phyloP scores from a whole-genome alignment of 2,797 vertebrate genomes.

The Catamblyrhynchus diadema region DNA sequence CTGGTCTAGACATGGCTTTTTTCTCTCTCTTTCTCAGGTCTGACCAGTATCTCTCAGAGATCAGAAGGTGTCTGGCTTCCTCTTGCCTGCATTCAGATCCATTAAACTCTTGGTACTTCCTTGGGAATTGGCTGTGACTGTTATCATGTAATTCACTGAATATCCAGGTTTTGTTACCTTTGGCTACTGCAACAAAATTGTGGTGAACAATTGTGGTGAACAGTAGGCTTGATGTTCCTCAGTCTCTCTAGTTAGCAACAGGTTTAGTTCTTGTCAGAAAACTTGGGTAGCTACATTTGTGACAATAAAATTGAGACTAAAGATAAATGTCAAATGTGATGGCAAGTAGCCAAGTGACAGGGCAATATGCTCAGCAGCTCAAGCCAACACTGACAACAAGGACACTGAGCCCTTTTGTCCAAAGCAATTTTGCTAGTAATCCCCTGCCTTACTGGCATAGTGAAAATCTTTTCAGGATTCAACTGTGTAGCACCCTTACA shows the following conservation, averaged over 20 bases:
- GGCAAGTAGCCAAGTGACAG: not conserved
- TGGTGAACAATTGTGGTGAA: not conserved
- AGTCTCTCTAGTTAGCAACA: not conserved
- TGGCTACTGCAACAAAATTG: not conserved
- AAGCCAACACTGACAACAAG: not conserved
- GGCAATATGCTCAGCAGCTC: not conserved
- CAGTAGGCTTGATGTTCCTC: fast-evolving
- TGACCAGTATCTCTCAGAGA: slow-evolving; percentile 5
- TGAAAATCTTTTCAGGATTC: not conserved
- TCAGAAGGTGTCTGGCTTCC: slow-evolving; percentile 28
- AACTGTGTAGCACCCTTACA: not conserved
- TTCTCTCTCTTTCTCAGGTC: not conserved
- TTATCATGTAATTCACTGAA: not conserved
- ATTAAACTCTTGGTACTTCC: not conserved
- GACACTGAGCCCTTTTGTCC: not conserved
- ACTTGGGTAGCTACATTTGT: not conserved
- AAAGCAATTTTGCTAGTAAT: not conserved
- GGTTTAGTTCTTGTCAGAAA: not conserved
- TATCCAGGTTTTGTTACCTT: not conserved
- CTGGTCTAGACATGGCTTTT: not conserved
- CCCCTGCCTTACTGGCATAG: fast-evolving
- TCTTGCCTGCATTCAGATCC: not conserved
- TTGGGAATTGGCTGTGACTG: not conserved
- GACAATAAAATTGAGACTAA: not conserved
- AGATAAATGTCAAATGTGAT: not conserved